Evolutionary conservation across 2,797 vertebrate genomes (phyloP).

Genomic region (Centropyge bicolor): DNA sequence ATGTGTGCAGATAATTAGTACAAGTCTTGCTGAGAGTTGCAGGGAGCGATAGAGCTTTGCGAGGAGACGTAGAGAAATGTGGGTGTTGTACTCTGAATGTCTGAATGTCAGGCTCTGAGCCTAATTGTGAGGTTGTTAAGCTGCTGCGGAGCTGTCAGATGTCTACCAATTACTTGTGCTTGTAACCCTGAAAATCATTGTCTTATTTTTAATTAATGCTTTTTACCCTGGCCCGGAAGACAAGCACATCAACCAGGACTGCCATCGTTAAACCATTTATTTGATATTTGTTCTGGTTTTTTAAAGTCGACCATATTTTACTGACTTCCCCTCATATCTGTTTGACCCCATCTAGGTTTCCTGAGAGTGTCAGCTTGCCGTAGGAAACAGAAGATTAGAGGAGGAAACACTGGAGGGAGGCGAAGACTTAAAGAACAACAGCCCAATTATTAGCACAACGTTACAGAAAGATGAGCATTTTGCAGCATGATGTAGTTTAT

Average conservation of each 20-base stretch:
- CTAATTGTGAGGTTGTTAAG: slow-evolving; percentile 66
- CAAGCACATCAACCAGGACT: slow-evolving; percentile 19
- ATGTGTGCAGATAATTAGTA: slow-evolving; percentile 49
- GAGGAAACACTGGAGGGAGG: slow-evolving; percentile 15
- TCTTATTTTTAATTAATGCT: slow-evolving; percentile 57
- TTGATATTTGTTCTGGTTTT: neutral
- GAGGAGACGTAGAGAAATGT: slow-evolving; percentile 53
- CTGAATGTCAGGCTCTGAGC: slow-evolving; percentile 53
- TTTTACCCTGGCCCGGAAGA: slow-evolving; percentile 16
- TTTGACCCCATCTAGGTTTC: slow-evolving; percentile 56
- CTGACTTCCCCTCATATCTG: slow-evolving; percentile 37
- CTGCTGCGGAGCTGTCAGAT: slow-evolving; percentile 53
- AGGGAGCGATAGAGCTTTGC: slow-evolving; percentile 27
- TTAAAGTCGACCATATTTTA: slow-evolving; percentile 3
- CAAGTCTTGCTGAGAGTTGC: slow-evolving; percentile 33
- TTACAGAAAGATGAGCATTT: slow-evolving; percentile 1
- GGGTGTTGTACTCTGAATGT: slow-evolving; percentile 42
- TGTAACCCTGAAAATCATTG: slow-evolving; percentile 40
- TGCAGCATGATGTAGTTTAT: slow-evolving; percentile 60
- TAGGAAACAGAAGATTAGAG: slow-evolving; percentile 30
- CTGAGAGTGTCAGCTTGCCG: neutral
- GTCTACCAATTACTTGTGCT: slow-evolving; percentile 51
- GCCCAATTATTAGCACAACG: neutral
- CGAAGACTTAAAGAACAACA: slow-evolving; percentile 31
- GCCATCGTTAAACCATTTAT: neutral